phyloP scores from a whole-genome alignment of 2,888 invertebrate species.

The Xanthorhoe spadicearia region DNA sequence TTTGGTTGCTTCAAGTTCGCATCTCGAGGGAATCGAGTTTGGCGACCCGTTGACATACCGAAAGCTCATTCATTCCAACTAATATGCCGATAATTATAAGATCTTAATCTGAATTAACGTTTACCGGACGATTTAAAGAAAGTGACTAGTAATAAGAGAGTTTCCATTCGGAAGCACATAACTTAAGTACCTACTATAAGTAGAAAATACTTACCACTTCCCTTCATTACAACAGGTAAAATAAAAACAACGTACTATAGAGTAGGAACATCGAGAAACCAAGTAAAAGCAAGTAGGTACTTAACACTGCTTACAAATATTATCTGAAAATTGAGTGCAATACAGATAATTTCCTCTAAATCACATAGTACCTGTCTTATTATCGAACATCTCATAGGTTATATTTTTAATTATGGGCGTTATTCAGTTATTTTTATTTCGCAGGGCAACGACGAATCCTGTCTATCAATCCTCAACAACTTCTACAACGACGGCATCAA shows the following conservation, averaged over 20 bases:
- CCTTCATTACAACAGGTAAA: not conserved
- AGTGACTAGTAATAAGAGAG: not conserved
- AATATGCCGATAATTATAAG: not conserved
- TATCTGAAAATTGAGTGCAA: too few species aligned
- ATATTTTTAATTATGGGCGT: not conserved
- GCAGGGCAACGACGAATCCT: constrained; percentile 95
- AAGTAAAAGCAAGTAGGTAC: too few species aligned
- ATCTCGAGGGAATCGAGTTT: constrained; percentile 37
- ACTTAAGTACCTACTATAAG: not conserved
- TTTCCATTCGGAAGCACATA: not conserved
- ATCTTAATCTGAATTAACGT: not conserved
- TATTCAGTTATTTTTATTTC: not conserved
- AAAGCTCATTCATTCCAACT: not conserved
- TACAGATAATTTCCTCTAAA: too few species aligned
- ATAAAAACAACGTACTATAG: not conserved
- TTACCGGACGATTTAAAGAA: not conserved
- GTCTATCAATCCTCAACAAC: constrained; percentile 94
- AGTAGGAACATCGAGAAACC: not conserved
- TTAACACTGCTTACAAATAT: too few species aligned
- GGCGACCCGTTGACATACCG: constrained; percentile 9
- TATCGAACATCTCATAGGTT: too few species aligned
- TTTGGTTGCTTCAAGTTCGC: constrained; percentile 32
- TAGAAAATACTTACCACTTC: not conserved
- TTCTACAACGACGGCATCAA: constrained; percentile 95
- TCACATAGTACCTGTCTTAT: too few species aligned